A percentile compares a stretch with the other conserved stretches of the same genome.
These are phyloP conservation scores for Siniperca undulata DNA, from an alignment of 2,797 vertebrate genomes.

Conservation along the genomic window DNA sequence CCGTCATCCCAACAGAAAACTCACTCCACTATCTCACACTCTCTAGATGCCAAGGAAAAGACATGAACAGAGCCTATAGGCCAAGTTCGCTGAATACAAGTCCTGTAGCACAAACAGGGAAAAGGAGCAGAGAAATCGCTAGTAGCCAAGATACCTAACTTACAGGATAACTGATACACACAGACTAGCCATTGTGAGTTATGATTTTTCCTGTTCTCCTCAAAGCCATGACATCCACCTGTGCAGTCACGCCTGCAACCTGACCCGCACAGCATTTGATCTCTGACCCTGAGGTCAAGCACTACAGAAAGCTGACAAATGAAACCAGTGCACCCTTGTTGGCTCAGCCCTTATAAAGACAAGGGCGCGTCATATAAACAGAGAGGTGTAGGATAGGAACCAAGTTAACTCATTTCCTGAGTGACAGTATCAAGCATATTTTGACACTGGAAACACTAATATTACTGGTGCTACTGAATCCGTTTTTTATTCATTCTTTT, in stretches of 20 bases:
- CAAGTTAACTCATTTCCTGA: background rate
- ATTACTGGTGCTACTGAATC: background rate
- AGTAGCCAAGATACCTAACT: background rate
- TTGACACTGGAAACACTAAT: background rate
- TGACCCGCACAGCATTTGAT: constrained; percentile 44
- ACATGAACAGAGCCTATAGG: background rate
- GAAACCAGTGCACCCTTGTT: constrained; percentile 24
- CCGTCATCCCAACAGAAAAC: constrained; percentile 20
- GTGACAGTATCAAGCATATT: background rate
- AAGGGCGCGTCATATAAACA: constrained; percentile 12
- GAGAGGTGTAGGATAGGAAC: constrained; percentile 1
- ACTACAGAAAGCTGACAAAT: constrained; percentile 42
- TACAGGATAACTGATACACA: background rate
- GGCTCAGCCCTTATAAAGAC: constrained; percentile 38
- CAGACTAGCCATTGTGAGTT: constrained; percentile 4
- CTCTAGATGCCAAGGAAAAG: constrained; percentile 33
- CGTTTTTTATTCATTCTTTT: too few relatives aligned
- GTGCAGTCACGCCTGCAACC: constrained; percentile 30
- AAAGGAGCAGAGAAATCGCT: background rate
- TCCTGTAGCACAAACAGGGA: background rate
- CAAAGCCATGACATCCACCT: constrained; percentile 41
- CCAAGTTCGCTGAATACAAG: background rate
- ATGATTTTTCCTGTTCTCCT: background rate
- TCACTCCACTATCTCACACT: constrained; percentile 41
- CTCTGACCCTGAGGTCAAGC: constrained; percentile 44